Conservation (phyloP, 2,888 invertebrate genomes). For the Argyresthia goedartella region DNA sequence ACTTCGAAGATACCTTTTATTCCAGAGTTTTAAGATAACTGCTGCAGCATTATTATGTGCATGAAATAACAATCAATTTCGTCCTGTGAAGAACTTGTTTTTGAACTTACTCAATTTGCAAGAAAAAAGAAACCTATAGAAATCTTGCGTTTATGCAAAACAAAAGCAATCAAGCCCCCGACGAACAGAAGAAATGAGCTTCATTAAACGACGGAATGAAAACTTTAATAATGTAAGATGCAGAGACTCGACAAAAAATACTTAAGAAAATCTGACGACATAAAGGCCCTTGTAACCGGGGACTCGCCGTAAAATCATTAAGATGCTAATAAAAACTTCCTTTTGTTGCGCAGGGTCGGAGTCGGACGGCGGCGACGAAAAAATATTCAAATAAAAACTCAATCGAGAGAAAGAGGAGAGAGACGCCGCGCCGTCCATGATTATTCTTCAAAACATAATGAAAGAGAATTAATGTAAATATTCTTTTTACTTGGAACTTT, state of each 20-base stretch:
- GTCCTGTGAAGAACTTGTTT: slow-evolving; percentile 48
- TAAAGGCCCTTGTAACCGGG: slow-evolving; percentile 71
- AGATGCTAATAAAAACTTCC: slow-evolving; percentile 73
- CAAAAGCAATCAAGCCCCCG: slow-evolving; percentile 68
- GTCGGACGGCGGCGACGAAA: slow-evolving; percentile 42
- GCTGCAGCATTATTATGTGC: not conserved
- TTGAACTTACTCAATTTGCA: slow-evolving; percentile 56
- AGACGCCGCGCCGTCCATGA: slow-evolving; percentile 63
- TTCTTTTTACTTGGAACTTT: slow-evolving; percentile 65
- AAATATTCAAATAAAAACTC: slow-evolving; percentile 72
- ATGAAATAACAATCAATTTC: slow-evolving; percentile 42
- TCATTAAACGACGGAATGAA: slow-evolving; percentile 70
- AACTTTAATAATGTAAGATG: slow-evolving; percentile 72
- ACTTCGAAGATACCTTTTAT: too few species aligned
- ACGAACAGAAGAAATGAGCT: slow-evolving; percentile 71
- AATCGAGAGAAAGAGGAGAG: slow-evolving; percentile 61
- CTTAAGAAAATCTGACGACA: slow-evolving; percentile 72
- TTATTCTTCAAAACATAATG: slow-evolving; percentile 73
- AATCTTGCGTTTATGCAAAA: slow-evolving; percentile 71
- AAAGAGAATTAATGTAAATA: slow-evolving; percentile 73
- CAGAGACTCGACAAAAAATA: slow-evolving; percentile 67
- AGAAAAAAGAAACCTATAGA: slow-evolving; percentile 64
- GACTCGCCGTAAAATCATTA: slow-evolving; percentile 72
- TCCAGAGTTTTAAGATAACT: too few species aligned
- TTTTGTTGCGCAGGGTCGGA: slow-evolving; percentile 66